Evolutionary conservation across 2,797 vertebrate genomes (phyloP), one percentile per base, ranked within the genome.

Genomic region (Alauda arvensis): DNA sequence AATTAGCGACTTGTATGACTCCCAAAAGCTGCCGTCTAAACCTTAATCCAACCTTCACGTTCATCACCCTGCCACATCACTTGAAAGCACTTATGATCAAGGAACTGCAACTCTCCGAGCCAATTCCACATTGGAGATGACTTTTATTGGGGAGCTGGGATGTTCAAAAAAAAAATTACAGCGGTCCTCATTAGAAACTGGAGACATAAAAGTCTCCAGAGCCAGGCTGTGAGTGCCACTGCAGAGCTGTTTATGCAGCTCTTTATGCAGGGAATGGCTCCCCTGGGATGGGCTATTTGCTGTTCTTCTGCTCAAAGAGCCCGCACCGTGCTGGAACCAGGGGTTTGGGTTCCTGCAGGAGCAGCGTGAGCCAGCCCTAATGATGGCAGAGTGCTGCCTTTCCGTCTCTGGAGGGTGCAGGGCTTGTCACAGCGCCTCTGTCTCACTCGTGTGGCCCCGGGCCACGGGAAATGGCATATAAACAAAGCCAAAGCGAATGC

Each of bases 171-270:
- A 88, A 81, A 62, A 48, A 82, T 70, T 70, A 85, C 91, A 76
- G 45, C 15, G 10, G 14, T 87, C 77, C 68, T 91, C 63, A 72
- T 90, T 91, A 87, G 92, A 89, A 90, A 82, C 68, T 46, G 65
- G 71, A 85, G 75, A 77, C 57, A 83, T 80, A 81, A 81, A 87
- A 89, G 52, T 82, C 83, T 87, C 68, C 46, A 52, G 85, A 91
- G 90, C 77, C 88, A 83, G 66, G 40, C 49, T 76, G 77, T 25
- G 71, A 37, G 56, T 92, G 83, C 68, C 39, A 37, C 77, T 76
- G 87, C 87, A 67, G 80, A 91, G 89, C 63, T 90, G 74, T 91
- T 94, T 79, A 63, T 88, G 81, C 74, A 87, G 91, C 89, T 93
- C 65, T 90, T 92, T 88, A 70, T 83, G 77, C 52, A 74, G 84